These are phyloP conservation scores for Trachymyrmex cornetzi DNA, from an alignment of 1,140 invertebrate species.

Conservation along the genomic window DNA sequence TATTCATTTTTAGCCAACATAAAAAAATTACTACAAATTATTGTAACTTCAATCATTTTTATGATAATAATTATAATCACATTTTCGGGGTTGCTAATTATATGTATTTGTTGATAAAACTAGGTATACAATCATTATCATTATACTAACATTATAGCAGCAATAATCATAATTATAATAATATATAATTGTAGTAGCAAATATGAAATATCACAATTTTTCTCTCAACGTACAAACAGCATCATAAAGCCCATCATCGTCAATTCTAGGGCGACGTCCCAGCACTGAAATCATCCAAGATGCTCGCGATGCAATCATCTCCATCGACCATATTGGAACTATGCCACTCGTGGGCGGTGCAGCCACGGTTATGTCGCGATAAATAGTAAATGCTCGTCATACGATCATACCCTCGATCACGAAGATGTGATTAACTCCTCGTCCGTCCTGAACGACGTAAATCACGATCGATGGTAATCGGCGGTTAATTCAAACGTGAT, in stretches of 20 bases:
- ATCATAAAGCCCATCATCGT: not conserved
- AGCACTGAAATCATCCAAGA: constrained; percentile 9
- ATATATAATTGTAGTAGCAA: no score
- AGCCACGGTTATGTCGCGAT: not conserved
- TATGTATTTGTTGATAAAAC: no score
- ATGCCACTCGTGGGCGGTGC: constrained; percentile 39
- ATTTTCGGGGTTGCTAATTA: no score
- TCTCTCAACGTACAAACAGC: not conserved
- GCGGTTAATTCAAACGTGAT: not conserved
- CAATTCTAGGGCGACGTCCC: constrained; percentile 8
- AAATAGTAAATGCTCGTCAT: constrained; percentile 36
- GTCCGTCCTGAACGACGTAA: constrained; percentile 6
- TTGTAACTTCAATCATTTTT: no score
- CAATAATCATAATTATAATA: no score
- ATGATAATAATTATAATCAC: no score
- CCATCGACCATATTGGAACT: constrained; percentile 27
- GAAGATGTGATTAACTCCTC: constrained; percentile 5
- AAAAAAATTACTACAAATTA: no score
- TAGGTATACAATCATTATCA: no score
- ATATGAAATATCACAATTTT: no score
- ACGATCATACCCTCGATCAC: not conserved
- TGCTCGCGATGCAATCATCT: constrained; percentile 34
- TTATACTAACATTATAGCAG: no score
- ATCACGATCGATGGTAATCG: not conserved
- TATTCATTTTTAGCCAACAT: no score